Conservation (phyloP, 2,888 invertebrate species). For the Galerucella nymphaeae region DNA sequence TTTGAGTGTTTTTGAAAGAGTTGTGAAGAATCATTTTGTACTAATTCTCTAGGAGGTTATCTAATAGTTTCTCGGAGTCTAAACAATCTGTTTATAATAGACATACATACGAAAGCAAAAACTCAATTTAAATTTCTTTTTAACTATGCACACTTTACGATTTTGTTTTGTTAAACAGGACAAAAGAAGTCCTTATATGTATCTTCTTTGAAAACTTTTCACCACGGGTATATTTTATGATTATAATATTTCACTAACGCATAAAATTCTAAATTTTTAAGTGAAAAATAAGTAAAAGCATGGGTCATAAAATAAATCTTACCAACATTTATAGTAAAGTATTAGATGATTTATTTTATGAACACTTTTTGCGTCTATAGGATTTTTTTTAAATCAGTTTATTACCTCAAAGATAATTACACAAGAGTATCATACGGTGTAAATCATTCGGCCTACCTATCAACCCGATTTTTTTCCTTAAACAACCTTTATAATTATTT, state of each 20-base stretch:
- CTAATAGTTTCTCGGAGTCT: no score
- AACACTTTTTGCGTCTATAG: conserved; percentile 31
- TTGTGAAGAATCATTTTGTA: no score
- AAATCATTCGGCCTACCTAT: conserved; percentile 11
- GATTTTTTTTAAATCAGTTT: conserved; percentile 15
- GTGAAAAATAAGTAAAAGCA: conserved; percentile 40
- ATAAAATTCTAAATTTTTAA: conserved; percentile 46
- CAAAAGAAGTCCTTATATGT: conserved; percentile 14
- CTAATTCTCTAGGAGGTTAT: no score
- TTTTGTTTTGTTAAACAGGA: conserved; percentile 7
- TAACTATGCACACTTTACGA: conserved; percentile 1
- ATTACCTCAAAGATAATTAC: conserved; percentile 13
- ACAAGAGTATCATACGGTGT: conserved; percentile 8
- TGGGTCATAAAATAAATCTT: conserved; percentile 56
- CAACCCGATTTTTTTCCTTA: conserved; percentile 1
- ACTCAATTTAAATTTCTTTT: neutral
- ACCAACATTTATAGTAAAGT: conserved; percentile 53
- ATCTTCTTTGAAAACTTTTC: conserved; percentile 2
- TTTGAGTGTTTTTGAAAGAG: no score
- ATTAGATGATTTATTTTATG: conserved; percentile 57
- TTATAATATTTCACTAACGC: conserved; percentile 47
- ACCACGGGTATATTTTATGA: conserved; percentile 38
- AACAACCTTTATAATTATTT: neutral
- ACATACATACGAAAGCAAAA: neutral
- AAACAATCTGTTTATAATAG: no score